Evolutionary conservation across 2,797 vertebrate species (phyloP).

Genomic region (Glossophaga mutica): DNA sequence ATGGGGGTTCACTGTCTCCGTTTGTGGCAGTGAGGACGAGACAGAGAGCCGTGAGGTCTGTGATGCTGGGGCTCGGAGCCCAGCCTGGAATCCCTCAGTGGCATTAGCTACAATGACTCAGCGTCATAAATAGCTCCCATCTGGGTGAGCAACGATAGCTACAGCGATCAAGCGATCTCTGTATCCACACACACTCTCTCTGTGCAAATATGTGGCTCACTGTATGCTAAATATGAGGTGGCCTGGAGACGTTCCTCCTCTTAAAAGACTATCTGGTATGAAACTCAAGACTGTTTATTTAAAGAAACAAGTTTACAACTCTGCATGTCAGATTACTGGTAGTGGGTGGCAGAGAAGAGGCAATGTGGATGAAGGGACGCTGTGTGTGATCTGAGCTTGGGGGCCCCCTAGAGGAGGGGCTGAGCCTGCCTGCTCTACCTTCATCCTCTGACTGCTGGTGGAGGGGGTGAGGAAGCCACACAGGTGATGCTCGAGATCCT

Average conservation of each 20-base stretch:
- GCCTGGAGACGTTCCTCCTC: conserved; percentile 72
- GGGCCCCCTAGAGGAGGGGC: background rate
- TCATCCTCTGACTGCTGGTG: background rate
- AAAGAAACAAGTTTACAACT: conserved; percentile 77
- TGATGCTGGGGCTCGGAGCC: conserved; percentile 58
- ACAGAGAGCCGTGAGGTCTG: conserved; percentile 54
- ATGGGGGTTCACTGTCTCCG: background rate
- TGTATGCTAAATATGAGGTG: conserved; percentile 76
- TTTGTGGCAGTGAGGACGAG: background rate
- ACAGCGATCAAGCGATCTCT: conserved; percentile 63
- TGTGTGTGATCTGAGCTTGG: background rate
- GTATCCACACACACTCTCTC: conserved; percentile 65
- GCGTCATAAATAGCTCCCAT: conserved; percentile 75
- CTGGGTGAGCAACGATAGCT: conserved; percentile 71
- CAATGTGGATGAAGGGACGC: background rate
- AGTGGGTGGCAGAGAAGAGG: conserved; percentile 56
- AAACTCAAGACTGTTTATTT: conserved; percentile 77
- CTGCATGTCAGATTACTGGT: conserved; percentile 42
- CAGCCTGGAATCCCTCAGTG: conserved; percentile 73
- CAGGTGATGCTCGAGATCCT: background rate
- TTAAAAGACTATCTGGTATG: conserved; percentile 75
- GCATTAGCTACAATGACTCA: conserved; percentile 68
- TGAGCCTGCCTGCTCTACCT: background rate
- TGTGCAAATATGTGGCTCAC: conserved; percentile 75
- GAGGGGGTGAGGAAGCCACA: background rate